phyloP scores from a whole-genome alignment of 2,113 vertebrate species.

The Platichthys stellatus region DNA sequence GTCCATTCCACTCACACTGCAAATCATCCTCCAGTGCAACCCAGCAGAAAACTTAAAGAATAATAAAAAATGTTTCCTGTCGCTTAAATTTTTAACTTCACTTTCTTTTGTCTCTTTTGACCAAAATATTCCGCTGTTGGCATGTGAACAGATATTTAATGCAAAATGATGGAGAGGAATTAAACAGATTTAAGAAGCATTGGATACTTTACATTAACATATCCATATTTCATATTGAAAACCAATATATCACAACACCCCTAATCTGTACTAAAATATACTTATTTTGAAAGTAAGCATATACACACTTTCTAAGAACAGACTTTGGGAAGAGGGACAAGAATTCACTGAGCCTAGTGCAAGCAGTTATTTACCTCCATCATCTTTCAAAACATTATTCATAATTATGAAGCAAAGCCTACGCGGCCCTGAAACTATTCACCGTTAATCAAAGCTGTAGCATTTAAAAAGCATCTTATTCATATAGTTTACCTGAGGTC shows the following conservation, averaged over 20 bases:
- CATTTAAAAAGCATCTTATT: background rate
- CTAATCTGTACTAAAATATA: background rate
- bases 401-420: background rate
- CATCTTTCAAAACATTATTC: background rate
- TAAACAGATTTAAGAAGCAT: too few species aligned
- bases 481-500: slow-evolving; percentile 55
- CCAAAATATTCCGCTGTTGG: too few species aligned
- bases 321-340: background rate
- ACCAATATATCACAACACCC: background rate
- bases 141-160: too few species aligned
- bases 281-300: background rate
- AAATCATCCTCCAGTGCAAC: background rate
- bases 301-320: background rate
- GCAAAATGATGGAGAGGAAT: too few species aligned
- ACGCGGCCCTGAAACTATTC: background rate
- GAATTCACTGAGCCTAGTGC: too few species aligned
- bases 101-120: too few species aligned
- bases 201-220: too few species aligned
- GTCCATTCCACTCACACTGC: background rate
- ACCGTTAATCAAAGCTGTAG: background rate
- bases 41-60: background rate
- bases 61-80: background rate
- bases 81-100: background rate
- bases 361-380: background rate
- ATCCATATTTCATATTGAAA: background rate